Evolutionary conservation across 2,888 invertebrate species (phyloP).

Genomic region (Scrobipalpa costella): DNA sequence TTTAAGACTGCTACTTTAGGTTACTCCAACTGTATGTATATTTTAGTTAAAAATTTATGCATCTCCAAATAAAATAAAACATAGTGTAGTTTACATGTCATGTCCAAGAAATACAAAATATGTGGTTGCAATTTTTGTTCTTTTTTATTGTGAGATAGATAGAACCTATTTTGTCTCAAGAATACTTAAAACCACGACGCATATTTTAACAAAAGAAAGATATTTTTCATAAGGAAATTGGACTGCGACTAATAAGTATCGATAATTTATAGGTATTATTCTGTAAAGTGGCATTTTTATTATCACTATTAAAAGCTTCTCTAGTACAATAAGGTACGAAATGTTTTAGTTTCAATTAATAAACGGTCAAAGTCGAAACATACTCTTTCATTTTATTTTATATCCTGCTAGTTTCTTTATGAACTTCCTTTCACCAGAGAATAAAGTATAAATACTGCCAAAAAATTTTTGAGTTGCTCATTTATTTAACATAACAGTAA

Average conservation of each 20-base stretch:
- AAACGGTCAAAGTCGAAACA: slow-evolving; percentile 42
- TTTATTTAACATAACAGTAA: neutral
- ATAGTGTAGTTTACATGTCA: neutral
- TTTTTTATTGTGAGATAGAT: neutral
- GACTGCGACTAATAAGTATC: slow-evolving; percentile 17
- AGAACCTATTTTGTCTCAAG: neutral
- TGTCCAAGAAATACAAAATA: slow-evolving; percentile 31
- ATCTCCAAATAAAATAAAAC: neutral
- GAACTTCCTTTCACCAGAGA: too few species aligned
- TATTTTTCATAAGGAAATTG: slow-evolving; percentile 16
- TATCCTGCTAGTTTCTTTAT: neutral
- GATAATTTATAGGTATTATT: slow-evolving; percentile 17
- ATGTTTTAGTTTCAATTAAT: slow-evolving; percentile 65
- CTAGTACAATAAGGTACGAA: slow-evolving; percentile 54
- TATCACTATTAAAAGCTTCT: slow-evolving; percentile 33
- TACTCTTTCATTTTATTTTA: slow-evolving; percentile 32
- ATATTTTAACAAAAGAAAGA: slow-evolving; percentile 10
- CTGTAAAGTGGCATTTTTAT: slow-evolving; percentile 28
- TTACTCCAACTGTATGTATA: slow-evolving; percentile 27
- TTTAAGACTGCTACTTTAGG: slow-evolving; percentile 49
- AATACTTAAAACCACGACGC: neutral
- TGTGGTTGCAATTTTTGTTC: slow-evolving; percentile 33
- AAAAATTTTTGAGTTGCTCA: too few species aligned
- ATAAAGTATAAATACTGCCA: too few species aligned
- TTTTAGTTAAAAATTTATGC: slow-evolving; percentile 24